Evolutionary conservation across 2,797 vertebrate genomes (phyloP).

Genomic region (Aotus griseimembra): DNA sequence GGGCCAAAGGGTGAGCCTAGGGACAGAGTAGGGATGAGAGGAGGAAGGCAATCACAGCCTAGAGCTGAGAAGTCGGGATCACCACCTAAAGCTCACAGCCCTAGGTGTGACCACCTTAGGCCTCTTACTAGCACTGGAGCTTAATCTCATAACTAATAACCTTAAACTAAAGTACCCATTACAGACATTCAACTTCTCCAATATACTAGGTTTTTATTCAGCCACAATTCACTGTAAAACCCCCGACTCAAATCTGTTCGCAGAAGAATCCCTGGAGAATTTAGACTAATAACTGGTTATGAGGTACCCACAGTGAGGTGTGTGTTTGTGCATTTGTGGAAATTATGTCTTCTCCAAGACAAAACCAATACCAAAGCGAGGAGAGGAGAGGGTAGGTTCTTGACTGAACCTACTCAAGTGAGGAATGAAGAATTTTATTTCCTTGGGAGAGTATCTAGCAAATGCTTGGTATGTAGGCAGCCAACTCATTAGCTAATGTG

Average conservation of each 20-base stretch:
- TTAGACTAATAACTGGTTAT: not conserved
- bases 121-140: not conserved
- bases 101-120: accelerated
- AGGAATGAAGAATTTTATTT: not conserved
- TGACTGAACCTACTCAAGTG: not conserved
- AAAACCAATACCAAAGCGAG: not conserved
- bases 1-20: not conserved
- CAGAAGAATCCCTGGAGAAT: not conserved
- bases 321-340: not conserved
- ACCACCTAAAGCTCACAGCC: accelerated
- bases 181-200: not conserved
- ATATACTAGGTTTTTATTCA: not conserved
- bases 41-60: not conserved
- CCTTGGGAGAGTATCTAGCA: not conserved
- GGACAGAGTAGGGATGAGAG: not conserved
- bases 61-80: not conserved
- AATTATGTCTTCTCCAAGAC: not conserved
- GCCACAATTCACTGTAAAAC: not conserved
- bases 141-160: not conserved
- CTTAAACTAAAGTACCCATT: not conserved
- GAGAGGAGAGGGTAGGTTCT: not conserved
- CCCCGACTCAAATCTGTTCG: not conserved
- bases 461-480: not conserved
- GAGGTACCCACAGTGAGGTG: not conserved
- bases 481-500: not conserved